Evolutionary conservation across 2,888 invertebrate genomes (phyloP).

Genomic region (Danaus chrysippus): DNA sequence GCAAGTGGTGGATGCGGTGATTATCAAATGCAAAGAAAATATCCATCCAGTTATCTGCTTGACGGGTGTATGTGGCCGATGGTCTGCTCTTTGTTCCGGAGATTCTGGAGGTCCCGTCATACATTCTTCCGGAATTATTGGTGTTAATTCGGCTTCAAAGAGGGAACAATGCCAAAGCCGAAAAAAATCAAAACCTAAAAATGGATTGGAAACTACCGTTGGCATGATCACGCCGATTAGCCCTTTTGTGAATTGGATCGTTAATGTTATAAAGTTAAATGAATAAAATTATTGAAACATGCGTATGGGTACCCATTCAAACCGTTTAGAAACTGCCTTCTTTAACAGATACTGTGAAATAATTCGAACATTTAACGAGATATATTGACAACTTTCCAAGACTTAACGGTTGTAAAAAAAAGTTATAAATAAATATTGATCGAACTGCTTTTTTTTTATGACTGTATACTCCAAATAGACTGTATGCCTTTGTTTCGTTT

Average conservation of each 20-base stretch:
- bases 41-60: neutral
- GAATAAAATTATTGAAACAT: neutral
- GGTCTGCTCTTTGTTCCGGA: conserved; percentile 10
- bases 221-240: conserved; percentile 14
- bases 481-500: no score
- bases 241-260: conserved; percentile 13
- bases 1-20: conserved; percentile 16
- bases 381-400: no score
- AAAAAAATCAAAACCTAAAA: neutral
- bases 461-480: no score
- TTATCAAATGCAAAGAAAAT: neutral
- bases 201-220: neutral
- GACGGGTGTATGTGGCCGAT: conserved; percentile 12
- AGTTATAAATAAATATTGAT: no score
- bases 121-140: conserved; percentile 17
- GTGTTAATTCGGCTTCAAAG: conserved; percentile 2
- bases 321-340: no score
- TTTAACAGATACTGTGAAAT: no score
- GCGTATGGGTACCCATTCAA: no score
- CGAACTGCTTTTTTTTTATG: no score
- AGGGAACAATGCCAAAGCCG: neutral
- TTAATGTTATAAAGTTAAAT: conserved; percentile 11
- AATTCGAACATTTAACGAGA: no score
- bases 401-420: no score
- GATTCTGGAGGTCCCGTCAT: conserved; percentile 18